Percentiles rank a stretch among this genome's conserved stretches.
Conservation (phyloP, 2,888 invertebrate genomes). For the Pseudoips prasinana region DNA sequence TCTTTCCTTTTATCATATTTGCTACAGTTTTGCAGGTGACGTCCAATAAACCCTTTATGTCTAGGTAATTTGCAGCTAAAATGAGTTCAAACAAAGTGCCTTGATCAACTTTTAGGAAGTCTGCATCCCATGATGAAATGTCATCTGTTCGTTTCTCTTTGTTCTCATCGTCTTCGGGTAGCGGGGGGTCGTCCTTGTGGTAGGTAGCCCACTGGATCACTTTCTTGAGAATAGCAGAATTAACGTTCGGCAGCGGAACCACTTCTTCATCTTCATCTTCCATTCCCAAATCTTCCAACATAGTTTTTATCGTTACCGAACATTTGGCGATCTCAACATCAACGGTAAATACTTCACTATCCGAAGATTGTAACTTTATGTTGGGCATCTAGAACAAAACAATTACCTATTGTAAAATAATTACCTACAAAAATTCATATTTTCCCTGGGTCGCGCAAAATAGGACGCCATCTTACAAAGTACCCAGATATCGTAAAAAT, state of each 20-base stretch:
- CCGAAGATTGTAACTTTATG: conserved; percentile 96
- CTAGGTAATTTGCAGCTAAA: conserved; percentile 97
- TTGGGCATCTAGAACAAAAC: conserved; percentile 89
- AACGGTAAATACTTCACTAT: conserved; percentile 97
- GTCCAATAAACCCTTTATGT: conserved; percentile 96
- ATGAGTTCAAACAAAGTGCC: conserved; percentile 98
- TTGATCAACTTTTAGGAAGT: conserved; percentile 99
- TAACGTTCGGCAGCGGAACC: conserved; percentile 98
- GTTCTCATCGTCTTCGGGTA: conserved; percentile 98
- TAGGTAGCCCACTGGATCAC: conserved; percentile 96
- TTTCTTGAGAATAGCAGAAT: conserved; percentile 97
- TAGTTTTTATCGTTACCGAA: conserved; percentile 98
- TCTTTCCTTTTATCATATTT: conserved; percentile 99
- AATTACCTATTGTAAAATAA: conserved; percentile 2
- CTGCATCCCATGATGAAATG: conserved; percentile 99
- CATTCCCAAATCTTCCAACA: conserved; percentile 97
- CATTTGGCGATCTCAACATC: conserved; percentile 98
- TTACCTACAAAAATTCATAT: conserved; percentile 2
- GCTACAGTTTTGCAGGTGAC: conserved; percentile 99
- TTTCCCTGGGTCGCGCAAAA: conserved; percentile 6
- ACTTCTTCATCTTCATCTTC: conserved; percentile 97
- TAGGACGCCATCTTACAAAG: conserved; percentile 32
- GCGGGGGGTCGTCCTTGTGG: conserved; percentile 97
- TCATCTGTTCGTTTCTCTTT: conserved; percentile 99
- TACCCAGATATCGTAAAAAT: conserved; percentile 26